These are phyloP conservation scores for Sebastes baramenuke DNA, from an alignment of 2,797 vertebrate species.

Conservation along the genomic window DNA sequence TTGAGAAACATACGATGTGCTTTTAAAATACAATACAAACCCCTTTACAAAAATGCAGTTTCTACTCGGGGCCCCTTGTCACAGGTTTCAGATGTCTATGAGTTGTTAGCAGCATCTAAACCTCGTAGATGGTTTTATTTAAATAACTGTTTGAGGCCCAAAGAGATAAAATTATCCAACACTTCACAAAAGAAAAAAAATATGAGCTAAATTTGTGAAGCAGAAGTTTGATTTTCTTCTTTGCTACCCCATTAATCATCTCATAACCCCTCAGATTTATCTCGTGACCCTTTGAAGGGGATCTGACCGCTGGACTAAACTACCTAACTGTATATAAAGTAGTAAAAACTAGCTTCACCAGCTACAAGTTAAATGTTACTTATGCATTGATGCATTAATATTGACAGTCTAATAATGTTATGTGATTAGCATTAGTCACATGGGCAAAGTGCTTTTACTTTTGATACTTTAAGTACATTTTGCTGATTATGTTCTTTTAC, in stretches of 20 bases:
- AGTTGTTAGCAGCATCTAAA: not conserved
- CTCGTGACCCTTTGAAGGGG: not conserved
- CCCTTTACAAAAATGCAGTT: not conserved
- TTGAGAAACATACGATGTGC: not conserved
- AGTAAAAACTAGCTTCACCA: not conserved
- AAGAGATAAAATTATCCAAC: too few species aligned
- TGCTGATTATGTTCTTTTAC: not conserved
- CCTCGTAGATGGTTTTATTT: too few species aligned
- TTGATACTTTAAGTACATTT: not conserved
- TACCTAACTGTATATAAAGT: not conserved
- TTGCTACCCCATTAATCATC: too few species aligned
- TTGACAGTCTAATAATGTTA: not conserved
- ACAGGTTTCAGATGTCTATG: not conserved
- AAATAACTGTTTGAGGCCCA: too few species aligned
- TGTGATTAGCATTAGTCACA: not conserved
- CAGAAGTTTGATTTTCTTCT: too few species aligned
- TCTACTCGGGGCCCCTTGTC: not conserved
- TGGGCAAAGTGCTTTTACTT: not conserved
- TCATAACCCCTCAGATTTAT: too few species aligned
- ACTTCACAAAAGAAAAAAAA: too few species aligned
- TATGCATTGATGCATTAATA: not conserved
- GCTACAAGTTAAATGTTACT: not conserved
- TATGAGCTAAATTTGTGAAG: too few species aligned
- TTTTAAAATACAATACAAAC: not conserved
- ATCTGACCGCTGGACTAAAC: not conserved